These are phyloP conservation scores for Grammomys surdaster DNA, from an alignment of 2,113 vertebrate genomes.

Conservation along the genomic window DNA sequence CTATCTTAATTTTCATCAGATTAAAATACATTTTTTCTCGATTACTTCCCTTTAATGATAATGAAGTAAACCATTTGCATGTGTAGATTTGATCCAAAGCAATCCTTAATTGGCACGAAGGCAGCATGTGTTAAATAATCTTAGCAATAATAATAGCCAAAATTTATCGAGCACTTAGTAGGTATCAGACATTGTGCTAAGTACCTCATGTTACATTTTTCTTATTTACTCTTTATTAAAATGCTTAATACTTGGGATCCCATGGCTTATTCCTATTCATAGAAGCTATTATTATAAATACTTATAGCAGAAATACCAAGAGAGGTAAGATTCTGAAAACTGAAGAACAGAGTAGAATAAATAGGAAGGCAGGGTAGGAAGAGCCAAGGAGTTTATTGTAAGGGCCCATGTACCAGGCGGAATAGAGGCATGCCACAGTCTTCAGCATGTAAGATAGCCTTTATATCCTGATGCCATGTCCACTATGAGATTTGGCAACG, in stretches of 20 bases:
- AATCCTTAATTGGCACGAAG: conserved; percentile 34
- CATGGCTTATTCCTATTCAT: conserved; percentile 15
- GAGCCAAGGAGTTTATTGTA: background rate
- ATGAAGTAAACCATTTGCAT: conserved; percentile 20
- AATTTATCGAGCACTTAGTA: conserved; percentile 54
- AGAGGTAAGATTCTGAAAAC: background rate
- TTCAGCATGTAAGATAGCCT: background rate
- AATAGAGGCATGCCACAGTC: fast-evolving
- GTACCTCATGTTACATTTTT: conserved; percentile 27
- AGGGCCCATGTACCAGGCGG: background rate
- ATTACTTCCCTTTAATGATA: conserved; percentile 66
- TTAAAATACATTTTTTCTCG: conserved; percentile 61
- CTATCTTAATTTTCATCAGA: conserved; percentile 52
- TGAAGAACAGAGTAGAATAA: background rate
- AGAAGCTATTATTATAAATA: conserved; percentile 21
- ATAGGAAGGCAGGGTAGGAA: background rate
- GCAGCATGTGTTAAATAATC: conserved; percentile 54
- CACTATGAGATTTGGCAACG: background rate
- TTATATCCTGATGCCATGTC: fast-evolving
- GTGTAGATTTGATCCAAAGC: conserved; percentile 46
- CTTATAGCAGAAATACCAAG: conserved; percentile 11
- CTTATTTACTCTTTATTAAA: conserved; percentile 56
- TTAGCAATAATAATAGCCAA: conserved; percentile 51
- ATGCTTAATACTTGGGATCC: background rate
- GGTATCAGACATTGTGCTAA: conserved; percentile 13